Base-by-base conservation (phyloP, 2,888 invertebrate genomes). In the Volucella inflata region DNA sequence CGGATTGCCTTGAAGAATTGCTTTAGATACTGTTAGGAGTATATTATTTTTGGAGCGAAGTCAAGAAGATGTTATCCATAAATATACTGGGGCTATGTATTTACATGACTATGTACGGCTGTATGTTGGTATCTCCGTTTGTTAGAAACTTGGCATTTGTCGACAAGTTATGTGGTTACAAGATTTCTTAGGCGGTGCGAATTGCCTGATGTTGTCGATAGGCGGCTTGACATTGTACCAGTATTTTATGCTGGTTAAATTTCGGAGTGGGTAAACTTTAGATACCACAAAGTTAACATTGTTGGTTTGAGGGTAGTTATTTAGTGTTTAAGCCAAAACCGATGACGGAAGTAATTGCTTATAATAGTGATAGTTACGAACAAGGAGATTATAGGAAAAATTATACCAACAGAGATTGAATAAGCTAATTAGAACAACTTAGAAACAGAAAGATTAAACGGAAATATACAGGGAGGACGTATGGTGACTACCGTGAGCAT, bases 121-220 rank as follows among this genome's bases (percentile, higher is more conserved):
- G 21, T 46, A 57, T 57, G n/a, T 40, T 8, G n/a, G 42, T 40
- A 16, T 76, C 57, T 67, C 55, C 55, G 59, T 16, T 21, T 71
- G 59, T 59, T 68, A 72, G 76, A 77, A 85, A 81, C 57, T 85
- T 85, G 85, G 81, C 81, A 85, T 76, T 81, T 81, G 85, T 85
- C 85, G 81, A 76, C 76, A 85, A 85, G 85, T 81, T 85, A 77
- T 85, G 85, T 81, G 80, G 75, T 80, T 80, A 84, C 84, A 84
- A 44, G 80, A 71, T 80, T 80, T 80, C 75, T 75, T 79, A 75
- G 80, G 80, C 84, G 55, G 75, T 79, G 84, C 42, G 79, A 74
- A 83, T 64, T 83, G 78, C 83, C 79, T 78, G 40, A 62, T 78
- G 78, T 65, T 83, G 74, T 64, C 62, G 55, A 72, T 78, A 72